Evolutionary conservation across 2,888 invertebrate genomes (phyloP), one percentile per base, ranked within the genome.

Genomic region (Tachystola acroxantha): DNA sequence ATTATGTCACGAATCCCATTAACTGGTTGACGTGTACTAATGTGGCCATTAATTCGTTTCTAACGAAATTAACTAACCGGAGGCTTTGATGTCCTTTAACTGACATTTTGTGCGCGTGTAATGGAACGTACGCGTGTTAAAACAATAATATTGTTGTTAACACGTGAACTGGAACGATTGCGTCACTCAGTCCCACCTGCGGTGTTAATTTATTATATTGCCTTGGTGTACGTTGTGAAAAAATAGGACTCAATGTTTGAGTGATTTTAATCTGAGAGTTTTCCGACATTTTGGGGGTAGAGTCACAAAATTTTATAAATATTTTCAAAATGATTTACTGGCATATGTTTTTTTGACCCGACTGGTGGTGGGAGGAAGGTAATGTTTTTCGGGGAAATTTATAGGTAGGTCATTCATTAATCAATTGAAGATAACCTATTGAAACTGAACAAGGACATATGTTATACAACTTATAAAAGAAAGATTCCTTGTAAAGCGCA

Each of bases 1-100:
- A 84, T 82, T 84, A 76, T 86, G 85, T 86, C 86, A 86, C 84
- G 82, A 82, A 70, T 72, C 64, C 63, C 76, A 77, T 80, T 78
- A 65, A 51, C 56, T 51, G 59, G 28, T 40, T 58, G 85, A 82
- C 85, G 66, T 72, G 51, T 65, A 86, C 74, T 79, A 85, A 86
- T 84, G 77, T 51, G 48, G 51, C 66, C 75, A 80, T 82, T 84
- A 82, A 82, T 82, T 74, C 71, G 65, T 66, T 74, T 74, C 69
- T 77, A 75, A 75, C 75, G 46, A 74, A 81, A 82, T 81, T 80
- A 82, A 79, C 64, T 50, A 56, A 62, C 62, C 63, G 60, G n/a
- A n/a, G n/a, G 53, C 69, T 81, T 79, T 82, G 75, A 81, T 70
- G 79, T 73, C 65, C 71, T 72, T 58, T 64, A 63, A 63, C 59